These are phyloP conservation scores for Arnoldichthys spilopterus DNA, from an alignment of 2,797 vertebrate genomes.

Conservation along the genomic window DNA sequence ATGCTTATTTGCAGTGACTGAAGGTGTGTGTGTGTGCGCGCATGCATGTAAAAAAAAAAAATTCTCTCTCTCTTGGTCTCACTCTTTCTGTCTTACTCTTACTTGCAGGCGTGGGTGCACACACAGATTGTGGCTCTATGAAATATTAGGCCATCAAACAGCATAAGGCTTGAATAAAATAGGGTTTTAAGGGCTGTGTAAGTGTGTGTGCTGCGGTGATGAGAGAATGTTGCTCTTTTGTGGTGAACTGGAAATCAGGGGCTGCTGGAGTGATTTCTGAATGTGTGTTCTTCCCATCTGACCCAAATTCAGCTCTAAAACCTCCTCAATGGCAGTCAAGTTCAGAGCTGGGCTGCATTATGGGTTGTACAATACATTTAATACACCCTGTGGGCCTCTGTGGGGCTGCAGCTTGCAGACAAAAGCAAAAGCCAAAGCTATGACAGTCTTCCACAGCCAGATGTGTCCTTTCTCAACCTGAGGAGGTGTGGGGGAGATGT, in stretches of 20 bases:
- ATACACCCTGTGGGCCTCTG: background rate
- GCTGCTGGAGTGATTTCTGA: background rate
- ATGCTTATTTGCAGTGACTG: conserved; percentile 1
- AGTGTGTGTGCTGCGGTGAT: conserved; percentile 26
- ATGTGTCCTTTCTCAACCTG: background rate
- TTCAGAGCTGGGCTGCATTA: background rate
- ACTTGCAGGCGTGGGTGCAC: background rate
- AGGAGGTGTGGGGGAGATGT: too few species aligned
- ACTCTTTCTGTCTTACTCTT: too few species aligned
- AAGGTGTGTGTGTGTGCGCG: background rate
- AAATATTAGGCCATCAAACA: background rate
- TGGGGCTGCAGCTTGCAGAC: background rate
- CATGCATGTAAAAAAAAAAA: background rate
- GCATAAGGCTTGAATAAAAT: background rate
- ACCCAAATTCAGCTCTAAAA: background rate
- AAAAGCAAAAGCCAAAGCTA: background rate
- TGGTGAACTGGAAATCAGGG: conserved; percentile 1
- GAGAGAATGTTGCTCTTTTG: conserved; percentile 27
- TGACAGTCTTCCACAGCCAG: background rate
- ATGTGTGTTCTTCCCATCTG: conserved; percentile 1
- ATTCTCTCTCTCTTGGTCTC: too few species aligned
- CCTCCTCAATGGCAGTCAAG: background rate
- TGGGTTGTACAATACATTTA: conserved; percentile 5
- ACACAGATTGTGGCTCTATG: background rate
- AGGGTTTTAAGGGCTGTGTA: background rate